phyloP scores from a whole-genome alignment of 2,888 invertebrate species.

The Muschampia plurimacula region DNA sequence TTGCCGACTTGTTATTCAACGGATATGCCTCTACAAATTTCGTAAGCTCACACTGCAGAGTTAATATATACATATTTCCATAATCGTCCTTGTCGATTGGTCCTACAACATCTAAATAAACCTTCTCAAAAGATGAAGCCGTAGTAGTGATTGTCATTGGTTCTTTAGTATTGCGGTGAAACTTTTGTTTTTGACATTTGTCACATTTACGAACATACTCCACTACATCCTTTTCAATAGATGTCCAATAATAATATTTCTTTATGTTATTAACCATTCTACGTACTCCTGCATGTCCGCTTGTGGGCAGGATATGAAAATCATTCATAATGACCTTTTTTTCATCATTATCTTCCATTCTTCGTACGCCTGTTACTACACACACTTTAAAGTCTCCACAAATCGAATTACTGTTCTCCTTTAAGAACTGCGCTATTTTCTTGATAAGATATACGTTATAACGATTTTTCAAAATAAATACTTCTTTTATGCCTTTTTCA shows the following conservation, averaged over 20 bases:
- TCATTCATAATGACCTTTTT: background rate
- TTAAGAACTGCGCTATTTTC: background rate
- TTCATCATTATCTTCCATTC: no score
- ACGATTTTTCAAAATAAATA: background rate
- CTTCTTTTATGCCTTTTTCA: background rate
- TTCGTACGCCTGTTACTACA: background rate
- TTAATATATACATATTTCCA: background rate
- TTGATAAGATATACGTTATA: background rate
- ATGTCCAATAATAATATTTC: background rate
- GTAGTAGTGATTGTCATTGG: background rate
- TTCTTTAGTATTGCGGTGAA: background rate
- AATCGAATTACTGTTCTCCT: background rate
- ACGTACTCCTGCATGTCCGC: background rate
- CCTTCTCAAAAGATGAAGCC: background rate
- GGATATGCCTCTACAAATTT: background rate
- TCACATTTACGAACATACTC: background rate
- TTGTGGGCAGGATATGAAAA: background rate
- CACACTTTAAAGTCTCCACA: background rate
- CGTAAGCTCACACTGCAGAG: conserved; percentile 1
- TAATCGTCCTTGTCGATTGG: background rate
- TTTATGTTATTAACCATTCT: background rate
- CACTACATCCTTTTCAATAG: background rate
- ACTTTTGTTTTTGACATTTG: background rate
- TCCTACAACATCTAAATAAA: conserved; percentile 6
- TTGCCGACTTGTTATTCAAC: background rate